Conservation (phyloP, 2,888 invertebrate species). For the Erebia ligea region DNA sequence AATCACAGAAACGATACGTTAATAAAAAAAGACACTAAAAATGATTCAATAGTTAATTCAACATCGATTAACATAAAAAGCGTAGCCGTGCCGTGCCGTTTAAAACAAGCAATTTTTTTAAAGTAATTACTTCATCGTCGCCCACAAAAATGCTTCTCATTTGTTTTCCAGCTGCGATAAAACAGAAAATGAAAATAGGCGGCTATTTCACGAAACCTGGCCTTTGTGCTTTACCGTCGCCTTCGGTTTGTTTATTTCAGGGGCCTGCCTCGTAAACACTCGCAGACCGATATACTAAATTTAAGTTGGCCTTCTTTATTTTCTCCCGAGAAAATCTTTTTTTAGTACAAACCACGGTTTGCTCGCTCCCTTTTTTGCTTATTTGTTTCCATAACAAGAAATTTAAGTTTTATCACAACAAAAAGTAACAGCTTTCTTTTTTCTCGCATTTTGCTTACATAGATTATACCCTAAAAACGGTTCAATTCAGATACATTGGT, state of each 20-base stretch:
- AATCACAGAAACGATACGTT: not conserved
- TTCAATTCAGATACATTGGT: not conserved
- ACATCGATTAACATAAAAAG: conserved; percentile 20
- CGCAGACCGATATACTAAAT: conserved; percentile 73
- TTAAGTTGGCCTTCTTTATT: conserved; percentile 71
- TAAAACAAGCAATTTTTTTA: conserved; percentile 29
- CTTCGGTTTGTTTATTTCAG: conserved; percentile 75
- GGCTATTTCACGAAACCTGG: conserved; percentile 66
- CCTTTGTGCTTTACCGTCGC: conserved; percentile 67
- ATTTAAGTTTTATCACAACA: conserved; percentile 7
- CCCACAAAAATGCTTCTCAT: conserved; percentile 49
- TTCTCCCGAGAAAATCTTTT: conserved; percentile 62
- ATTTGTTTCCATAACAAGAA: conserved; percentile 9
- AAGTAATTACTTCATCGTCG: conserved; percentile 37
- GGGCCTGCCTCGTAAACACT: conserved; percentile 76
- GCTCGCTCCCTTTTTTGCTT: conserved; percentile 37
- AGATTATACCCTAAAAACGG: not conserved
- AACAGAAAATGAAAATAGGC: conserved; percentile 59
- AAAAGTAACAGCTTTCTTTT: not conserved
- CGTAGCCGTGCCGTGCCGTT: conserved; percentile 19
- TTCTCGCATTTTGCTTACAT: not conserved
- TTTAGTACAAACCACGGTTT: conserved; percentile 46
- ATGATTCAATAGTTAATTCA: conserved; percentile 19
- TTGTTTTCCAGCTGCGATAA: conserved; percentile 62
- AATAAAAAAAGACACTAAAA: not conserved